Evolutionary conservation across 2,888 invertebrate species (phyloP).

Genomic region (Tetragonisca angustula): DNA sequence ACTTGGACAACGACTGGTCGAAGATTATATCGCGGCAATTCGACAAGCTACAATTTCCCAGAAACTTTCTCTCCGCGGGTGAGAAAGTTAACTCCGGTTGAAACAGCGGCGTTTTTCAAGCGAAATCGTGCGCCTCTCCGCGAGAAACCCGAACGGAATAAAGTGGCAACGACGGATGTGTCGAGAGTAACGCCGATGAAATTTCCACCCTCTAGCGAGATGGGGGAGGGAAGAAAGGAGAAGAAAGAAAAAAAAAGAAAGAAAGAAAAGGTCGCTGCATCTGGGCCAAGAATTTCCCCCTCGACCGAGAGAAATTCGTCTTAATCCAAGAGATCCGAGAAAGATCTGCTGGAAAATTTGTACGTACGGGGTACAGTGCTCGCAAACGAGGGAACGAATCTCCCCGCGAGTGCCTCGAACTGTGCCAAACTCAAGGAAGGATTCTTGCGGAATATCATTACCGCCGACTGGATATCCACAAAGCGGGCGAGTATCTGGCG

Average conservation of each 20-base stretch:
- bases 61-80: background rate
- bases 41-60: background rate
- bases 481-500: conserved; percentile 10
- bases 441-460: conserved; percentile 16
- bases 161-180: conserved; percentile 4
- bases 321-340: background rate
- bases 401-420: background rate
- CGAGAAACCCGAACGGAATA: background rate
- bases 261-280: background rate
- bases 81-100: background rate
- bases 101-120: background rate
- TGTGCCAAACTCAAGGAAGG: conserved; percentile 1
- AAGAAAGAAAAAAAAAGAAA: no score
- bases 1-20: background rate
- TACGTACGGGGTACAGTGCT: no score
- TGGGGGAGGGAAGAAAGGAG: background rate
- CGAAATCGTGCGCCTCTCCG: no score
- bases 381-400: background rate
- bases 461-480: conserved; percentile 11
- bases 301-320: background rate
- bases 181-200: background rate
- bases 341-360: conserved; percentile 5
- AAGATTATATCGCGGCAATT: background rate
- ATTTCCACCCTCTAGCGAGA: background rate
- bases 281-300: background rate